Percentiles rank a stretch among this genome's conserved stretches.
Conservation (phyloP, 2,888 invertebrate species). For the Rapana venosa region DNA sequence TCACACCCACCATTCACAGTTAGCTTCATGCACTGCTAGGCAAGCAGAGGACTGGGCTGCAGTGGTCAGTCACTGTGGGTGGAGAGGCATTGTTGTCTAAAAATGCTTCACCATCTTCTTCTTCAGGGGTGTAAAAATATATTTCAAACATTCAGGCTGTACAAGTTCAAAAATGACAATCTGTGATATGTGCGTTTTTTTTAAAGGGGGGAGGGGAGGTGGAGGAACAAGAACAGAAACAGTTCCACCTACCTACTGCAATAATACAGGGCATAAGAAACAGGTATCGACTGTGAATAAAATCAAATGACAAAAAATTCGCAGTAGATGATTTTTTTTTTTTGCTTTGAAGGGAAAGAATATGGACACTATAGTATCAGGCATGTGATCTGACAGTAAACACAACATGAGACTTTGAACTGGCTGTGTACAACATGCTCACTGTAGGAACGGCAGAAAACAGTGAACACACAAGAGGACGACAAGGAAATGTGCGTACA, state of each 20-base stretch:
- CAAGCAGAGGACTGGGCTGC: background rate
- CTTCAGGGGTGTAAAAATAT: conserved; percentile 24
- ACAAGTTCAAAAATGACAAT: background rate
- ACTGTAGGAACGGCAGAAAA: too few species aligned
- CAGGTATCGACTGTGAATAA: background rate
- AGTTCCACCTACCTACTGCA: background rate
- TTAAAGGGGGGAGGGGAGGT: too few species aligned
- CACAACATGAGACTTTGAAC: too few species aligned
- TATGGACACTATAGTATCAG: too few species aligned
- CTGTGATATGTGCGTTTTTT: conserved; percentile 15
- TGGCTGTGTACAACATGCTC: too few species aligned
- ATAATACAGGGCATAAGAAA: background rate
- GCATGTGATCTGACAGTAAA: too few species aligned
- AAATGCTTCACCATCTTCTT: background rate
- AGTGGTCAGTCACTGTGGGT: too few species aligned
- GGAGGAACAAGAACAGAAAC: background rate
- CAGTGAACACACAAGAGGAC: background rate
- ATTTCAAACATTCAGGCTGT: background rate
- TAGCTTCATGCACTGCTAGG: background rate
- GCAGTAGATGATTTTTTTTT: too few species aligned
- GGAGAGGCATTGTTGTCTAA: background rate
- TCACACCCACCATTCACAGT: too few species aligned
- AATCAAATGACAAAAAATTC: background rate
- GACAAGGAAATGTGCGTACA: background rate
- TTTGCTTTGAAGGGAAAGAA: too few species aligned